phyloP scores from a whole-genome alignment of 2,888 invertebrate species.

The Chrysodeixis includens region DNA sequence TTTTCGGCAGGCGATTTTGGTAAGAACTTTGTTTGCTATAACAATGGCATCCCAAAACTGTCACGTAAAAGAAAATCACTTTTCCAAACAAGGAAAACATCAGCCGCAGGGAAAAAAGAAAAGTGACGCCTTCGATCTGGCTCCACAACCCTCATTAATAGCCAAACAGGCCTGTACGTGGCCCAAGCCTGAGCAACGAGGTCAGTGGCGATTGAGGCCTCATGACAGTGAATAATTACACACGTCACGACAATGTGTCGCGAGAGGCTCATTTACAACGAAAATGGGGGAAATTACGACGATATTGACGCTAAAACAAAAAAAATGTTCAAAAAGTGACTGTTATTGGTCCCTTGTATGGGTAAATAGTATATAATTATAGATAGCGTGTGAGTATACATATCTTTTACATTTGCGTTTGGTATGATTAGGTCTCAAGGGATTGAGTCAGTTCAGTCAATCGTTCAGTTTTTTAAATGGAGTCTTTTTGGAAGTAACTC shows the following conservation, averaged over 20 bases:
- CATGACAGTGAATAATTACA: constrained; percentile 54
- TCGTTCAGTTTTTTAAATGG: background rate
- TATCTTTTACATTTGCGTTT: background rate
- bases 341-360: no score
- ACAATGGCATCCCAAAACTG: background rate
- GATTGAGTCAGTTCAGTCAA: background rate
- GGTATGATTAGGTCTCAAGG: background rate
- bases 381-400: no score
- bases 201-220: constrained; percentile 34
- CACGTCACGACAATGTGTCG: constrained; percentile 32
- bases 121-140: constrained; percentile 21
- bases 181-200: constrained; percentile 19
- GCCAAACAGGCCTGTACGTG: constrained; percentile 6
- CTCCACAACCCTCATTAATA: constrained; percentile 29
- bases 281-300: constrained; percentile 9
- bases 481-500: no score
- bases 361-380: no score
- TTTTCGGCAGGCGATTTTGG: no score
- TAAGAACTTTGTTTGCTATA: no score
- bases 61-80: background rate
- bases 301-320: background rate
- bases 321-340: background rate
- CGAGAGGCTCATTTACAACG: constrained; percentile 12
- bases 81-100: background rate
- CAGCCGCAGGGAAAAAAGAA: background rate